Conservation (phyloP, 2,113 vertebrate genomes). For the Acanthochromis polyacanthus region DNA sequence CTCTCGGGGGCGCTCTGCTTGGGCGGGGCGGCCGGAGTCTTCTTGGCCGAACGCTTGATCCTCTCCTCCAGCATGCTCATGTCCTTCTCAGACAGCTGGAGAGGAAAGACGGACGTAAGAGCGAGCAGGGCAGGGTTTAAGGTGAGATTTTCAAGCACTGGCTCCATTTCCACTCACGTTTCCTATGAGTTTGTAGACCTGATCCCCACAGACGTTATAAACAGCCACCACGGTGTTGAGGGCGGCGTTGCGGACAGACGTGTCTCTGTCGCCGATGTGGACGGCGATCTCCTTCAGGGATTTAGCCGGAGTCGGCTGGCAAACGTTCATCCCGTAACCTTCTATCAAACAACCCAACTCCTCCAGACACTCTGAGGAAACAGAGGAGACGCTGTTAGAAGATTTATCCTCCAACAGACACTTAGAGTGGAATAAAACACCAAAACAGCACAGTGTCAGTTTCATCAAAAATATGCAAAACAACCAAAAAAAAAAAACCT, state of each 20-base stretch:
- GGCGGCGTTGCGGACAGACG: constrained; percentile 94
- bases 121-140: too few species aligned
- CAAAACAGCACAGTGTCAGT: too few species aligned
- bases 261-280: constrained; percentile 97
- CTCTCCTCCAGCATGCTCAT: constrained; percentile 99
- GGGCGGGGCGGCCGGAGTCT: constrained; percentile 83
- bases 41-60: constrained; percentile 97
- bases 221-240: constrained; percentile 96
- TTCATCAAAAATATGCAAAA: too few species aligned
- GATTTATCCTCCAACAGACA: too few species aligned
- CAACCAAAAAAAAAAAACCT: too few species aligned
- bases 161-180: constrained; percentile 81
- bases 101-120: too few species aligned
- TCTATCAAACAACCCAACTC: constrained; percentile 96
- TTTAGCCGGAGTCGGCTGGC: constrained; percentile 96
- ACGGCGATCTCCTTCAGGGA: constrained; percentile 96
- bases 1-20: constrained; percentile 87
- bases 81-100: constrained; percentile 96
- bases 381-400: neutral
- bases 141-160: too few species aligned
- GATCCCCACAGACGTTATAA: constrained; percentile 96
- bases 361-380: constrained; percentile 93
- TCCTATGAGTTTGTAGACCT: constrained; percentile 98
- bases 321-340: constrained; percentile 96
- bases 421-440: too few species aligned